Evolutionary conservation across 2,113 vertebrate species (phyloP), one percentile per base, ranked within the genome.

Genomic region (Anser brachyrhynchus): DNA sequence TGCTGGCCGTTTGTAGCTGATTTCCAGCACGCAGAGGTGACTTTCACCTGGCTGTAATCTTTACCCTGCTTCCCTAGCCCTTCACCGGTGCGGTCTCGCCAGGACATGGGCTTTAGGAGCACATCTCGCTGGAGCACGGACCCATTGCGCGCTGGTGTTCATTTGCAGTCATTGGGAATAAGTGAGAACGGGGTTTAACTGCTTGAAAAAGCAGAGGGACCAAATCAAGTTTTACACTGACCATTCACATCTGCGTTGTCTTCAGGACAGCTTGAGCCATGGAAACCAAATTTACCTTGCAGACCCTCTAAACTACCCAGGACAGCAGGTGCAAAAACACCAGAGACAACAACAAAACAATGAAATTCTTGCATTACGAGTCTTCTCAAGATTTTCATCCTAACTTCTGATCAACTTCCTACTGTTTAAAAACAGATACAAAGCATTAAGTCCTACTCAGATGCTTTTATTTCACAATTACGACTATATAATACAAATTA

Each of bases 391-490:
- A 43, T 52, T 88, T 75, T 64, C 7, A 79, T 41, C 58, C 54
- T 25, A 46, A 69, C 76, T 81, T 69, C 49, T 79, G 15, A 81
- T 78, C 23, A 87, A 41, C 31, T 78, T 78, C 44, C 49, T 92
- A 49, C 37, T 78, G 33, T 41, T 78, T 49, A 89, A 92, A 78
- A 91, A 11, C 12, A 76, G 33, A 75, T 44, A 33, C 41, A 72
- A 93, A 61, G 10, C 65, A 25, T 46, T 26, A 81, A 87, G 44
- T 92, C 37, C 37, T 62, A 58, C 31, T 90, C 35, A 82, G 43
- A 54, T 62, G 26, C 25, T 61, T 96, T 96, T 96, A 92, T 93
- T 96, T 89, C 71, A 76, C 31, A 14, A 25, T 89, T 72, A 41
- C 58, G 1, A 6, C 44, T 87, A 81, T 26, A 29, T 69, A 65